A percentile compares a stretch with the other conserved stretches of the same genome.
These are phyloP conservation scores for Yponomeuta cagnagella DNA, from an alignment of 2,888 invertebrate species.

Conservation along the genomic window DNA sequence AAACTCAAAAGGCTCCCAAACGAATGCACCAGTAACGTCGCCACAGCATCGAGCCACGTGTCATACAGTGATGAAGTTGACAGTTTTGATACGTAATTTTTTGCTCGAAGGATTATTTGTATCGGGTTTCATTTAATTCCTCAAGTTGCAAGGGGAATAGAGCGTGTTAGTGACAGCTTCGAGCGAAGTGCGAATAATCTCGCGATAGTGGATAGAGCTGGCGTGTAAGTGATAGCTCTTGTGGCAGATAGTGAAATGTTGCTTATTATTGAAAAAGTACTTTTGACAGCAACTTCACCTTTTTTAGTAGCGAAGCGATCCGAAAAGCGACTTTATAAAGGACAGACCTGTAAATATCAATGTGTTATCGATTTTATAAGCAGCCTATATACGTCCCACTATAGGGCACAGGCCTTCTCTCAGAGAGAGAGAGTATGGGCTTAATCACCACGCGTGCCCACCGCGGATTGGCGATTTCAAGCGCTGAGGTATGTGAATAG, in stretches of 20 bases:
- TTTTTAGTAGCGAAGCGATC: background rate
- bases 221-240: background rate
- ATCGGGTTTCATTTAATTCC: conserved; percentile 12
- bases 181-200: conserved; percentile 9
- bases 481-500: too few species aligned
- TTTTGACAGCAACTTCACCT: background rate
- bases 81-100: conserved; percentile 34
- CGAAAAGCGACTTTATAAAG: background rate
- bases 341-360: too few species aligned
- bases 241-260: conserved; percentile 2
- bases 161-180: conserved; percentile 6
- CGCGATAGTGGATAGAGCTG: background rate
- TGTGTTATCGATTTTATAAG: too few species aligned
- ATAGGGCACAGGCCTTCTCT: too few species aligned
- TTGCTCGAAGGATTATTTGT: conserved; percentile 26
- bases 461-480: too few species aligned
- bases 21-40: background rate
- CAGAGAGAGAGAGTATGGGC: too few species aligned
- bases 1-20: background rate
- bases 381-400: too few species aligned
- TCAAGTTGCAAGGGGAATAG: conserved; percentile 7
- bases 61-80: conserved; percentile 37
- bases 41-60: conserved; percentile 30
- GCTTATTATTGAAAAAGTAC: background rate
- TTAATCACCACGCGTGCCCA: too few species aligned